These are phyloP conservation scores for Parazoanthus atlanticus DNA, from an alignment of 92 coral and sea anemone genomes.

Conservation along the genomic window DNA sequence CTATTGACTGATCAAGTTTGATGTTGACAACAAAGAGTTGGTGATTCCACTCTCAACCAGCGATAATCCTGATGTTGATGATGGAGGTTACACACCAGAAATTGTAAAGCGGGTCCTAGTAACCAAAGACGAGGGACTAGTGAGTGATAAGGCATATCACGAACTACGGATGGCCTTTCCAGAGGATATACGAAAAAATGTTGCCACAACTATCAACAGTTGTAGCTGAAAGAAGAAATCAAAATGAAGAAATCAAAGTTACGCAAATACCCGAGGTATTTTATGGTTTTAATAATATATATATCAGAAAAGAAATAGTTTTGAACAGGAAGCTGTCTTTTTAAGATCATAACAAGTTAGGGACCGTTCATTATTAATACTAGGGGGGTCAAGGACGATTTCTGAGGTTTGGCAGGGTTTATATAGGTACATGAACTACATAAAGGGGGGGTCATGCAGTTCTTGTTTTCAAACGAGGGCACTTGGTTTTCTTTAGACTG, in stretches of 20 bases:
- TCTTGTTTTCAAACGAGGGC: no score
- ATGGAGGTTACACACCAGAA: constrained; percentile 22
- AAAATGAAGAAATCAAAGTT: constrained; percentile 27
- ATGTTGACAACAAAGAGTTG: constrained; percentile 36
- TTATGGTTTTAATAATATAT: neutral
- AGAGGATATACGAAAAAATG: constrained; percentile 7
- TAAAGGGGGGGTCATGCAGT: no score
- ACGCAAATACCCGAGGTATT: constrained; percentile 38
- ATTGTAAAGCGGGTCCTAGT: constrained; percentile 36
- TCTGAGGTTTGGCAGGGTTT: no score
- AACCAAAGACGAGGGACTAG: constrained; percentile 49
- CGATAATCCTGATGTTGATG: neutral
- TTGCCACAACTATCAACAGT: constrained; percentile 45
- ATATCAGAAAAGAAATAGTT: neutral
- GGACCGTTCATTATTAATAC: no score
- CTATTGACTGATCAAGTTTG: constrained; percentile 30
- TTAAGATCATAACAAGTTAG: neutral
- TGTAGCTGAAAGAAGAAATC: constrained; percentile 13
- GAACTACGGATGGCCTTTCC: constrained; percentile 47
- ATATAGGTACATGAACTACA: no score
- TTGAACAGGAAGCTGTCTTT: neutral
- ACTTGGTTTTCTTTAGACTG: no score
- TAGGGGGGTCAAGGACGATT: no score
- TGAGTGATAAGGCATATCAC: constrained; percentile 53
- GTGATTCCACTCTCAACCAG: constrained; percentile 21